A percentile compares a stretch with the other conserved stretches of the same genome.
These are phyloP conservation scores for Strix aluco DNA, from an alignment of 2,113 vertebrate genomes.

Conservation along the genomic window DNA sequence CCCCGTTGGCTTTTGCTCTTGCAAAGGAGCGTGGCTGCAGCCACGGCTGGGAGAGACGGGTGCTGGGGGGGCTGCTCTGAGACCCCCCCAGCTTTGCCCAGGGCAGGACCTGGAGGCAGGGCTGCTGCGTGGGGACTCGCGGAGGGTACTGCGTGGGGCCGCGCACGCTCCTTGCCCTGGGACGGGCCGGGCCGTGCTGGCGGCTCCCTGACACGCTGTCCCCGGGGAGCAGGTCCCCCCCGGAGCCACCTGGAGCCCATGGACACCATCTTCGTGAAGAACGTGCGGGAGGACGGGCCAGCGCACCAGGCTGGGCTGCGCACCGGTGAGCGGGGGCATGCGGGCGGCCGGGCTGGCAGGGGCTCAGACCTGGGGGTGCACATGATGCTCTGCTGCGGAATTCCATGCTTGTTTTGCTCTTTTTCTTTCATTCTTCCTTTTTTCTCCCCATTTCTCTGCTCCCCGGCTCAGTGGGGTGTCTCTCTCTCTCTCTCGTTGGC, in stretches of 20 bases:
- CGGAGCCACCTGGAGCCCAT: slow-evolving; percentile 91
- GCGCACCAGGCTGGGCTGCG: slow-evolving; percentile 91
- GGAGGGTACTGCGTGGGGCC: accelerated
- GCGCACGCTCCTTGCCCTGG: accelerated
- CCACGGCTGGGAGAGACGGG: accelerated
- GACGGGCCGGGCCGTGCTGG: background rate
- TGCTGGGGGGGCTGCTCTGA: background rate
- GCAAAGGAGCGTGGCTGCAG: background rate
- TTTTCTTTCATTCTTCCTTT: background rate
- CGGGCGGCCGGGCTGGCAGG: background rate
- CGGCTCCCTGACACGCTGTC: background rate
- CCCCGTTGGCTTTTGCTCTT: accelerated
- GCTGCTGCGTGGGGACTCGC: accelerated
- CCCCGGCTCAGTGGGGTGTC: accelerated
- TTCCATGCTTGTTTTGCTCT: background rate
- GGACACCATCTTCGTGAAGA: slow-evolving; percentile 99
- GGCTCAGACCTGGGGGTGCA: accelerated
- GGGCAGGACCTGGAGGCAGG: background rate
- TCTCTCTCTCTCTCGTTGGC: background rate
- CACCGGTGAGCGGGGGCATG: slow-evolving; percentile 78
- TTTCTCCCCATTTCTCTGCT: background rate
- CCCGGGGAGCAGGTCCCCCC: background rate
- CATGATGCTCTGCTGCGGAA: accelerated
- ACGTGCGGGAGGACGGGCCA: slow-evolving; percentile 90
- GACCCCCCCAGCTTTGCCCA: no score